phyloP scores from a whole-genome alignment of 2,888 invertebrate species.

The Biston stratarius region DNA sequence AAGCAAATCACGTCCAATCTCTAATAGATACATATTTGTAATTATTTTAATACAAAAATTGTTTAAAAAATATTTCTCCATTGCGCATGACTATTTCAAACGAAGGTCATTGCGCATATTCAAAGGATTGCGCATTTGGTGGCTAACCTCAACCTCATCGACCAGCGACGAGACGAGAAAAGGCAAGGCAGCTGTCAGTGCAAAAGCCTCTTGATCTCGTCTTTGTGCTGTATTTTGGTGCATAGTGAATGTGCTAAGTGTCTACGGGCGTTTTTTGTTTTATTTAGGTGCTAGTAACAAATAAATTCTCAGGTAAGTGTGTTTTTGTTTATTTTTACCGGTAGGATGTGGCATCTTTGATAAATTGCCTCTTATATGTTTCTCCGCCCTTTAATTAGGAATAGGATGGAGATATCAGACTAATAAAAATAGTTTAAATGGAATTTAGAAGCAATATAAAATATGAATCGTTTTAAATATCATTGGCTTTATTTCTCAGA shows the following conservation, averaged over 20 bases:
- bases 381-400: conserved; percentile 33
- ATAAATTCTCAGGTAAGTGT: conserved; percentile 70
- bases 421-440: too few species aligned
- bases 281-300: conserved; percentile 66
- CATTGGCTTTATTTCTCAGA: not conserved
- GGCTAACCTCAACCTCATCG: conserved; percentile 79
- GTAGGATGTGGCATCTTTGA: conserved; percentile 27
- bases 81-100: conserved; percentile 77
- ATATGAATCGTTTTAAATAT: not conserved
- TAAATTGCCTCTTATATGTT: conserved; percentile 17
- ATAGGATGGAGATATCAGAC: not conserved
- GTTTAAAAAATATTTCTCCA: conserved; percentile 22
- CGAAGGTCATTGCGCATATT: conserved; percentile 83
- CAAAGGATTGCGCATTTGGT: conserved; percentile 84
- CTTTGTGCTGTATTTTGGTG: conserved; percentile 80
- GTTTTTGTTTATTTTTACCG: conserved; percentile 39
- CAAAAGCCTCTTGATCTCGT: conserved; percentile 68
- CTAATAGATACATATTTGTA: not conserved
- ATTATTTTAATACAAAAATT: not conserved
- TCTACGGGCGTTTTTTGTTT: conserved; percentile 66
- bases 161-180: conserved; percentile 70
- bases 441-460: too few species aligned
- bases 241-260: conserved; percentile 79
- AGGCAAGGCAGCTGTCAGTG: conserved; percentile 60
- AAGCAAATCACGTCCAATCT: too few species aligned